phyloP scores from a whole-genome alignment of 2,113 vertebrate genomes.

The Epinephelus lanceolatus region DNA sequence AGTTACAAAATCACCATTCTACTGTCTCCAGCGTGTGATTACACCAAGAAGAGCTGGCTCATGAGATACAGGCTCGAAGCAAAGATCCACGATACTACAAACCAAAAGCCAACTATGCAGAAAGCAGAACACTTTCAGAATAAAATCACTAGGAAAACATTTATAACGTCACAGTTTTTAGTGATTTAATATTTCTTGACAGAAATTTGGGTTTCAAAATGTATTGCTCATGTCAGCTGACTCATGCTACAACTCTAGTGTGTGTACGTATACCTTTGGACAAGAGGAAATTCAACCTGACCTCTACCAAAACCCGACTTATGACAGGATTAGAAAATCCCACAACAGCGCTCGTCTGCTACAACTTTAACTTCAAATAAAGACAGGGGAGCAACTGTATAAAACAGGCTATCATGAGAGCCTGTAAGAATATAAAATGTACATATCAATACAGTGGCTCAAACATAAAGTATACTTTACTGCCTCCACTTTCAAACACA shows the following conservation, averaged over 20 bases:
- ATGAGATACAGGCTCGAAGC: neutral
- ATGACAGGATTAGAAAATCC: constrained; percentile 1
- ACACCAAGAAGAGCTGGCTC: constrained; percentile 9
- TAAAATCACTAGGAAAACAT: neutral
- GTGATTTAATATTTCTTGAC: neutral
- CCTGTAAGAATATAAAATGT: neutral
- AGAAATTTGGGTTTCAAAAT: neutral
- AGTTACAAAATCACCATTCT: constrained; percentile 22
- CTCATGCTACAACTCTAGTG: neutral
- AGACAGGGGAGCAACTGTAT: neutral
- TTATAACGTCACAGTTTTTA: neutral
- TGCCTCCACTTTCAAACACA: constrained; percentile 23
- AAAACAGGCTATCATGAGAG: neutral
- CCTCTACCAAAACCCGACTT: neutral
- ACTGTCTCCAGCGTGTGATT: neutral
- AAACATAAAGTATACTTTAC: neutral
- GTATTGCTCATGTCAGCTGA: neutral
- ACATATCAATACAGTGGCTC: neutral
- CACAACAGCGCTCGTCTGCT: neutral
- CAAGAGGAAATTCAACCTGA: neutral
- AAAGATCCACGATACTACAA: neutral
- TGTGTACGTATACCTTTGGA: constrained; percentile 12
- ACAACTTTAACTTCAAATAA: neutral
- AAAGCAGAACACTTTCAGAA: neutral
- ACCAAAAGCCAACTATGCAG: neutral